phyloP scores from a whole-genome alignment of 2,797 vertebrate species.

The Acanthiza pusilla region DNA sequence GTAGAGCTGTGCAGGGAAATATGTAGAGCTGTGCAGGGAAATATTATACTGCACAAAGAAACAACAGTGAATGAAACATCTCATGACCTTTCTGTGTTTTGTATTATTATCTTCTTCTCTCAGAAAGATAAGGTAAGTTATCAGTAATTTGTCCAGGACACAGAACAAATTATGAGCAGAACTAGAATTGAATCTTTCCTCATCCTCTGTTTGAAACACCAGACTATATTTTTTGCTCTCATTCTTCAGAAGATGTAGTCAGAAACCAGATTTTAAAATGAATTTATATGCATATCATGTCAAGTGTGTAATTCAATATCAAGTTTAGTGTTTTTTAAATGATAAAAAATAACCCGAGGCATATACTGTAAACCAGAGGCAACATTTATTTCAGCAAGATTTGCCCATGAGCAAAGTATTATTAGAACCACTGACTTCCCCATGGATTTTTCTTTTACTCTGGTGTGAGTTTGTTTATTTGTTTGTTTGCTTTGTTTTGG shows the following conservation, averaged over 20 bases:
- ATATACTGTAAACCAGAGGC: neutral
- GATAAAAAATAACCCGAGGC: neutral
- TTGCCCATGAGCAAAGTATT: neutral
- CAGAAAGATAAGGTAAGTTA: neutral
- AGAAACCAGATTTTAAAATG: neutral
- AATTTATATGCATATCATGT: neutral
- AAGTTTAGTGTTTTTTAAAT: neutral
- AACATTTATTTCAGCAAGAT: neutral
- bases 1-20: neutral
- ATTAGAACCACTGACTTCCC: neutral
- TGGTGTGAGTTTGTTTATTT: neutral
- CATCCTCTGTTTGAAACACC: neutral
- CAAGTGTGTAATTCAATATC: neutral
- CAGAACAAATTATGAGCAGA: neutral
- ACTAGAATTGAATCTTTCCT: neutral
- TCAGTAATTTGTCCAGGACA: neutral
- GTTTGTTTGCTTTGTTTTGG: too few species aligned
- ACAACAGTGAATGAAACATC: neutral
- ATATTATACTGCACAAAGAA: neutral
- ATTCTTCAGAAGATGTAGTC: neutral
- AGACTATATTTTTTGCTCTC: neutral
- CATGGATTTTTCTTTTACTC: neutral
- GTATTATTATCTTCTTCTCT: neutral
- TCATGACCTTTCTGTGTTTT: neutral
- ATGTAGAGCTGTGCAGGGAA: neutral